A percentile compares a stretch with the other conserved stretches of the same genome.
Evolutionary conservation across 2,113 vertebrate species (phyloP).

Genomic region (Fregetta grallaria): DNA sequence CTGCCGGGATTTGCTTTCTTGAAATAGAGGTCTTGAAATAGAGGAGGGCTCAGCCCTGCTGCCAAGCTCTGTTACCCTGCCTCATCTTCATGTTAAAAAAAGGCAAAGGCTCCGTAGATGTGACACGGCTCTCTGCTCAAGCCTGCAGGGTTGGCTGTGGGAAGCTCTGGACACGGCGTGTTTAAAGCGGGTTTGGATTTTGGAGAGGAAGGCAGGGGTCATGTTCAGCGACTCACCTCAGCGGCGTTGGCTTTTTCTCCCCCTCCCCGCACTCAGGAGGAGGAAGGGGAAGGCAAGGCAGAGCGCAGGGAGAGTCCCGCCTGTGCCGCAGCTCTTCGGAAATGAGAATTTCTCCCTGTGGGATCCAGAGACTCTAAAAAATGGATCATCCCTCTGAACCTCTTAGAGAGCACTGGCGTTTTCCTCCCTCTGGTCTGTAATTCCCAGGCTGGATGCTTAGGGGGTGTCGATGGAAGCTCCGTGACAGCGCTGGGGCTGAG

Average conservation of each 20-base stretch:
- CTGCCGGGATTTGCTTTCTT: background rate
- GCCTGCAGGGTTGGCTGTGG: background rate
- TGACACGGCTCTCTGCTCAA: accelerated
- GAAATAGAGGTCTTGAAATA: accelerated
- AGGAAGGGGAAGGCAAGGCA: background rate
- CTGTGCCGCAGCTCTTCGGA: background rate
- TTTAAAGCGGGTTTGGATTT: background rate
- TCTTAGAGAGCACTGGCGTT: background rate
- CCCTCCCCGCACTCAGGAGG: background rate
- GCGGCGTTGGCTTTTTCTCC: background rate
- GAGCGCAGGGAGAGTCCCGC: background rate
- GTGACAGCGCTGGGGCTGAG: background rate
- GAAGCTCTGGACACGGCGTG: background rate
- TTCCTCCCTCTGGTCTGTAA: background rate
- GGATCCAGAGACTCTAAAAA: background rate
- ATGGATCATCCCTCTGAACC: background rate
- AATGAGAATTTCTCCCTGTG: background rate
- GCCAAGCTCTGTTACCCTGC: background rate
- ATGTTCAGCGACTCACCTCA: background rate
- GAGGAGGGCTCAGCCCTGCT: background rate
- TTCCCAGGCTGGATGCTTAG: background rate
- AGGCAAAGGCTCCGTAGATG: accelerated
- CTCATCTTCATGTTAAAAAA: accelerated
- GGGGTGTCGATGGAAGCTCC: background rate
- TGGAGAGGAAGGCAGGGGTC: background rate